phyloP scores from a whole-genome alignment of 37 sponge, comb jelly and placozoan genomes.

The Bolinopsis microptera region DNA sequence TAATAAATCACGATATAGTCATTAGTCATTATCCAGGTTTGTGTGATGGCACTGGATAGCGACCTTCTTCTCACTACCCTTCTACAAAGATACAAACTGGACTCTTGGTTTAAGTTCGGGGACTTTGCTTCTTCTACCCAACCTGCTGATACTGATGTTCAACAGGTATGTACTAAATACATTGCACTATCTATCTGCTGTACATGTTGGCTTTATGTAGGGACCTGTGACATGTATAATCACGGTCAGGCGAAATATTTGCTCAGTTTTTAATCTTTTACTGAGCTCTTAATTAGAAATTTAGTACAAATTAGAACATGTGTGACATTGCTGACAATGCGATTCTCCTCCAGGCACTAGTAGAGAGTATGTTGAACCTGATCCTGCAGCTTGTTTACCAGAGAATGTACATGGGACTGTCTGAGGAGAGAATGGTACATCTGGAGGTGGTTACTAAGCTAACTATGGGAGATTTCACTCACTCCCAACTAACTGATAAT shows the following conservation, averaged over 20 bases:
- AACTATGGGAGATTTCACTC: constrained; percentile 51
- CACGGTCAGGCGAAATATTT: no score
- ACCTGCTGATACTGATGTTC: background rate
- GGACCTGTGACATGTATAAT: no score
- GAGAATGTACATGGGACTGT: constrained; percentile 59
- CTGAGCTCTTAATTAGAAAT: no score
- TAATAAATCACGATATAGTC: no score
- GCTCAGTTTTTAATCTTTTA: no score
- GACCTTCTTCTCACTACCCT: constrained; percentile 20
- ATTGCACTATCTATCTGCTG: no score
- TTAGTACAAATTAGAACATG: no score
- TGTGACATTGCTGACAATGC: no score
- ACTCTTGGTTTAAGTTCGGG: constrained; percentile 12
- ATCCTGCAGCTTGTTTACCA: constrained; percentile 41
- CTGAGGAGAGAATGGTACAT: constrained; percentile 33
- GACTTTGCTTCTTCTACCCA: background rate
- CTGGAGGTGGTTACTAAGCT: constrained; percentile 51
- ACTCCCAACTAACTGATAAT: constrained; percentile 33
- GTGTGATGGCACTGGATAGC: constrained; percentile 61
- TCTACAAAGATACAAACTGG: constrained; percentile 16
- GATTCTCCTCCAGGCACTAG: constrained; percentile 47
- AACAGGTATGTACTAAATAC: constrained; percentile 30
- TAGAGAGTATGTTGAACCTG: constrained; percentile 34
- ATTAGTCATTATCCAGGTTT: no score
- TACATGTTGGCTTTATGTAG: no score